Conservation (phyloP, 2,113 vertebrate genomes). For the Marmota flaviventris region DNA sequence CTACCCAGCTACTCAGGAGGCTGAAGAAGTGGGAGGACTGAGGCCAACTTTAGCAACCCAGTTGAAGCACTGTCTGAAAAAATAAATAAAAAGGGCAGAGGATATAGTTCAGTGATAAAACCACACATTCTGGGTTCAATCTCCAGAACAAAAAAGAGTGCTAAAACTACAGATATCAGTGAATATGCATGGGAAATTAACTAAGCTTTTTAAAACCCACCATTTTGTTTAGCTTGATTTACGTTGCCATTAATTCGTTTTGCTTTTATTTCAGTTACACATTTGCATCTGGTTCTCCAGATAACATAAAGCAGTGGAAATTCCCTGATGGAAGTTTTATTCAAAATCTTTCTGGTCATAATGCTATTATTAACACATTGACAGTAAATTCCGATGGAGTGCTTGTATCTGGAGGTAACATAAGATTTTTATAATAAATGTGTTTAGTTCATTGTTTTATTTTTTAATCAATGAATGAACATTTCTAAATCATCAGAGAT, state of each 20-base stretch:
- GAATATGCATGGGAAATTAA: not conserved
- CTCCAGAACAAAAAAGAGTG: not conserved
- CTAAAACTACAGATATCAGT: not conserved
- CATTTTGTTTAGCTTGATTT: not conserved
- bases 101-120: not conserved
- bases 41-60: not conserved
- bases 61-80: not conserved
- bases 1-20: not conserved
- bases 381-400: slow-evolving; percentile 98
- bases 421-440: slow-evolving; percentile 10
- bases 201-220: not conserved
- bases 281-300: slow-evolving; percentile 98
- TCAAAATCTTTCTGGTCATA: slow-evolving; percentile 99
- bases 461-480: slow-evolving; percentile 9
- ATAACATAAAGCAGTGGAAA: slow-evolving; percentile 99
- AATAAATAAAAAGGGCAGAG: not conserved
- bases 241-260: slow-evolving; percentile 51
- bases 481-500: not conserved
- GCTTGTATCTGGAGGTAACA: slow-evolving; percentile 97
- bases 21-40: not conserved
- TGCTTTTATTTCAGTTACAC: slow-evolving; percentile 93
- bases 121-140: not conserved
- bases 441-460: not conserved
- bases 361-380: slow-evolving; percentile 97
- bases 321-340: slow-evolving; percentile 99